Base-by-base conservation (phyloP, 1,140 invertebrate genomes). In the Camponotus pennsylvanicus region DNA sequence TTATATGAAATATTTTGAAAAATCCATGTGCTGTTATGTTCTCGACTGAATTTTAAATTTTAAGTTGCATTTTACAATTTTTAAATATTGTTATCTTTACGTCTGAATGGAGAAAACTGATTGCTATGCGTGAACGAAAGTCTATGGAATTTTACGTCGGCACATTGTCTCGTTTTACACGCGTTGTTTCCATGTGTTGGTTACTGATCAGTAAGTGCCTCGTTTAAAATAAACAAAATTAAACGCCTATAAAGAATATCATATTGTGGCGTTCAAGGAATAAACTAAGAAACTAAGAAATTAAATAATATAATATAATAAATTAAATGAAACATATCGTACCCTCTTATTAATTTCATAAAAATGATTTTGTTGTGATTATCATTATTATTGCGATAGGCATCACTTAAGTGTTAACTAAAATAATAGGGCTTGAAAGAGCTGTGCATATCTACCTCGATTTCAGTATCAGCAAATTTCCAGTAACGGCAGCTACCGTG, bases 401-500 rank as follows among this genome's bases (percentile, higher is more conserved):
- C 3, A 55, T 37, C 11, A 32, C 1, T 21, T 37, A 75, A 73
- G 3, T 55, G 55, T 75, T 57, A 0, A 1, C 13, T 21, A 7
- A 75, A 57, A 13, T 57, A 49, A 7, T n/a, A 27, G 3, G 18
- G 7, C 13, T 0, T 67, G 15, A 67, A 66, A 34, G 27, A 66
- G 13, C 40, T 71, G 6, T 67, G 55, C 13, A 9, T 34, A n/a
- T 69, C 49, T 84, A 45, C 64, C 66, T 84, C 73, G 66, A 76
- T 93, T 92, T 32, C 90, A 93, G 93, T 67, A 88, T 86, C 63
- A 37, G 52, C 32, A 13, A 70, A 70, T 80, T 86, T 85, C 70
- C 13, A 42, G 21, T 45, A 89, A 90, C 85, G 71, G 63, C 86
- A 77, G 77, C 90, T 92, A 95, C 92, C 87, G 94, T 95, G 94